phyloP scores from a whole-genome alignment of 2,888 invertebrate species.

The Seira sanloemensis region DNA sequence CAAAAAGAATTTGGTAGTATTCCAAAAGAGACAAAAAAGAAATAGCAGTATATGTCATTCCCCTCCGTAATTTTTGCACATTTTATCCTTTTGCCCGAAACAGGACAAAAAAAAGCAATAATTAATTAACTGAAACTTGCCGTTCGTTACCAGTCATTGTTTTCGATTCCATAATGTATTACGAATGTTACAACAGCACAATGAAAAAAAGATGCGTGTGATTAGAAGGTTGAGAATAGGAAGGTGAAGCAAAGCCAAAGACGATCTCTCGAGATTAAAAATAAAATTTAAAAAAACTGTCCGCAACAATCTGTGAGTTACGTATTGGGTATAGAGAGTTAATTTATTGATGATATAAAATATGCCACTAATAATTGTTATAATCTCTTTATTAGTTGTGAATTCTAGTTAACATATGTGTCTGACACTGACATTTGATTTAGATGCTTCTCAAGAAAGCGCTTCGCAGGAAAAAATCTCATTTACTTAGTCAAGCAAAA shows the following conservation, averaged over 20 bases:
- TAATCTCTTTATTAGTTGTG: conserved; percentile 24
- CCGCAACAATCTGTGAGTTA: conserved; percentile 60
- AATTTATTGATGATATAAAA: background rate
- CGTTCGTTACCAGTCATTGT: conserved; percentile 39
- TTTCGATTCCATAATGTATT: background rate
- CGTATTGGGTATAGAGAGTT: conserved; percentile 16
- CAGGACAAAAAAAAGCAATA: too few species aligned
- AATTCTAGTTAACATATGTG: conserved; percentile 38
- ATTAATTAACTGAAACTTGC: conserved; percentile 42
- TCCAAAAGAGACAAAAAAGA: too few species aligned
- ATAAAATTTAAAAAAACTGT: conserved; percentile 52
- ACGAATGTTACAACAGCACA: background rate
- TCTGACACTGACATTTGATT: conserved; percentile 12
- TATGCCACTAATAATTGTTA: conserved; percentile 12
- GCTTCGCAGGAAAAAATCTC: conserved; percentile 42
- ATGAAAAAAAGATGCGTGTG: conserved; percentile 3
- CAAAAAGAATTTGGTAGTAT: too few species aligned
- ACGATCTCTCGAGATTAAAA: conserved; percentile 64
- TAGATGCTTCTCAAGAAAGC: conserved; percentile 3
- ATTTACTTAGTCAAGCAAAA: conserved; percentile 40
- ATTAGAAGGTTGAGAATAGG: background rate
- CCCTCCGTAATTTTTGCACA: too few species aligned
- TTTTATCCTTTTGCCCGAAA: too few species aligned
- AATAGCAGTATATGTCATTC: too few species aligned
- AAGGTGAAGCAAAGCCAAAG: conserved; percentile 47